Percentiles rank a stretch among this genome's conserved stretches.
Evolutionary conservation across 2,888 invertebrate genomes (phyloP).

Genomic region (Anticlea derivata): DNA sequence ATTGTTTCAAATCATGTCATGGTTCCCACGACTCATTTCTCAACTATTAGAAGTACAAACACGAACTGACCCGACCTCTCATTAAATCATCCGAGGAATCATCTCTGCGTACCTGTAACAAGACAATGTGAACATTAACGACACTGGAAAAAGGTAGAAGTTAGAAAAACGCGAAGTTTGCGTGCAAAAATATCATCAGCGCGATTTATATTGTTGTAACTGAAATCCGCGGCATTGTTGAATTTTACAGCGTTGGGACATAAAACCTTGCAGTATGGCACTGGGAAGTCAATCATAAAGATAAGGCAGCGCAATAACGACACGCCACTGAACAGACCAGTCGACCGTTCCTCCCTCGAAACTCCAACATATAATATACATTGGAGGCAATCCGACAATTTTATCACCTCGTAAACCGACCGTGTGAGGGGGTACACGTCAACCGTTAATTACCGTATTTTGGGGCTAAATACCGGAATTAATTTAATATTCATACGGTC

Average conservation of each 20-base stretch:
- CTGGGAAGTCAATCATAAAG: constrained; percentile 55
- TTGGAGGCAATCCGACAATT: constrained; percentile 52
- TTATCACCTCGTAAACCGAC: constrained; percentile 65
- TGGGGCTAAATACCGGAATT: constrained; percentile 60
- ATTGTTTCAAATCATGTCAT: constrained; percentile 44
- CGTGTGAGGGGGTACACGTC: constrained; percentile 46
- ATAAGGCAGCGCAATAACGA: constrained; percentile 50
- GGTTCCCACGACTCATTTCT: constrained; percentile 64
- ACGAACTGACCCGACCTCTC: constrained; percentile 43
- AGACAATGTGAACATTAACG: constrained; percentile 36
- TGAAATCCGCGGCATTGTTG: constrained; percentile 29
- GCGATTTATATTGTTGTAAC: constrained; percentile 27
- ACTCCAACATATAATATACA: constrained; percentile 30
- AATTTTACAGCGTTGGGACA: constrained; percentile 32
- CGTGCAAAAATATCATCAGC: constrained; percentile 26
- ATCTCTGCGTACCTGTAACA: constrained; percentile 58
- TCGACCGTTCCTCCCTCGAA: constrained; percentile 32
- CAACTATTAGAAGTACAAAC: constrained; percentile 52
- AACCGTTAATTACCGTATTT: constrained; percentile 64
- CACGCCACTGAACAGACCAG: constrained; percentile 38
- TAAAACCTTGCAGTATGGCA: constrained; percentile 38
- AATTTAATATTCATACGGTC: constrained; percentile 64
- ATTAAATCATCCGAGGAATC: constrained; percentile 22
- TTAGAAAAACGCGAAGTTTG: constrained; percentile 18
- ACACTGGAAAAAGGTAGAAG: constrained; percentile 14